phyloP scores from a whole-genome alignment of 2,797 vertebrate species.

The Platalea minor region DNA sequence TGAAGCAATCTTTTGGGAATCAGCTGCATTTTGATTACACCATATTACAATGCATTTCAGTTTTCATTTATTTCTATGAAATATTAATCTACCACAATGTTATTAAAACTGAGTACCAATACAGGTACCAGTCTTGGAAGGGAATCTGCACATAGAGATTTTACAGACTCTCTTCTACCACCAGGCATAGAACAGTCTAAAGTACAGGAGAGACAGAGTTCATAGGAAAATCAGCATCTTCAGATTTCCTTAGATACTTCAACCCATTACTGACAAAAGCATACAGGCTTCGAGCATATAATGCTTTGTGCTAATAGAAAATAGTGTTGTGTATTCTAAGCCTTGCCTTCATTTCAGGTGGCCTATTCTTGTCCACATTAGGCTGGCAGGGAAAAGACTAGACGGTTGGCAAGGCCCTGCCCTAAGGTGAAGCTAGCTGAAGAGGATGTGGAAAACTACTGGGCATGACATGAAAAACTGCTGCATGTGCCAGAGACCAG shows the following conservation, averaged over 20 bases:
- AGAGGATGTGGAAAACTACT: not conserved
- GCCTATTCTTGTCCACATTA: not conserved
- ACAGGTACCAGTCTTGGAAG: not conserved
- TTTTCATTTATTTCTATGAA: not conserved
- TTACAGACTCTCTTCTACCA: not conserved
- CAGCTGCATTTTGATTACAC: not conserved
- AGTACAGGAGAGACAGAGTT: not conserved
- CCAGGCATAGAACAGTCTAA: not conserved
- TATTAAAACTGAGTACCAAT: not conserved
- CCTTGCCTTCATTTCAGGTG: not conserved
- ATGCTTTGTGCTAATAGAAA: not conserved
- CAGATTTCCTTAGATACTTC: not conserved
- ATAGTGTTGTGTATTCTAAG: not conserved
- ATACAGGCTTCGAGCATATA: not conserved
- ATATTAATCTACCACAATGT: not conserved
- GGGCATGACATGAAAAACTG: not conserved
- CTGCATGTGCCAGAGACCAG: not conserved
- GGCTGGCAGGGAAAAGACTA: not conserved
- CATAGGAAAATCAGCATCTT: not conserved
- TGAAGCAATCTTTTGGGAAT: not conserved
- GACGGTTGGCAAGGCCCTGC: not conserved
- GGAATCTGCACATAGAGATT: not conserved
- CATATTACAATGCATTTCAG: not conserved
- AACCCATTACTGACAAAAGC: not conserved
- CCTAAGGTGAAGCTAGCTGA: not conserved